phyloP scores from a whole-genome alignment of 1,140 invertebrate genomes.

The Geopemphigus sp. region DNA sequence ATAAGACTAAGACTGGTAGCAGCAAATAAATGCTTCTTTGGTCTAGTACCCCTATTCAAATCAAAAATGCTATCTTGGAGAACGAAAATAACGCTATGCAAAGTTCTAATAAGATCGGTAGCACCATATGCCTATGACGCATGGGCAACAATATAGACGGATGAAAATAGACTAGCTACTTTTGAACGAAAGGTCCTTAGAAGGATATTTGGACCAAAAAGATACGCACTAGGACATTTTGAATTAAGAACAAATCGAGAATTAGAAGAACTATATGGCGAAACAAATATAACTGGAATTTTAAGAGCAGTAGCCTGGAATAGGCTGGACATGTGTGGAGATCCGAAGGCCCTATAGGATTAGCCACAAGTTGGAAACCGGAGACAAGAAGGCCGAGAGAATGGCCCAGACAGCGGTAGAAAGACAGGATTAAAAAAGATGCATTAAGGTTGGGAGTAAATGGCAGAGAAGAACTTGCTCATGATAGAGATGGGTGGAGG shows the following conservation, averaged over 20 bases:
- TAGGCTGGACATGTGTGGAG: not conserved
- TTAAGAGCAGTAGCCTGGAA: constrained; percentile 9
- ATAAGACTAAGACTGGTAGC: constrained; percentile 9
- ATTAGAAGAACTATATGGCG: constrained; percentile 24
- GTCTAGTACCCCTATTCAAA: too few relatives aligned
- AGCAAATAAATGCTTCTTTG: constrained; percentile 26
- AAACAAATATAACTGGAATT: constrained; percentile 24
- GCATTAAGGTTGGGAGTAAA: too few relatives aligned
- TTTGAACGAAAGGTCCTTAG: not conserved
- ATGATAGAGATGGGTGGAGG: too few relatives aligned
- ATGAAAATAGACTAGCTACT: not conserved
- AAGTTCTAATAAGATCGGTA: not conserved
- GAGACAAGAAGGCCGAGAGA: too few relatives aligned
- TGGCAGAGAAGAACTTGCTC: too few relatives aligned
- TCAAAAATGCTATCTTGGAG: not conserved
- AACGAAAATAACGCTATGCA: not conserved
- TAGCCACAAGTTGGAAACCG: too few relatives aligned
- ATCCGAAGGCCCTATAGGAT: not conserved
- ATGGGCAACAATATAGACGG: not conserved
- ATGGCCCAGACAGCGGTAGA: too few relatives aligned
- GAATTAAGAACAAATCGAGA: constrained; percentile 22
- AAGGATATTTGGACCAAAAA: not conserved
- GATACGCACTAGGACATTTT: not conserved
- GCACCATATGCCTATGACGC: not conserved
- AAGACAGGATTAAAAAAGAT: too few relatives aligned